phyloP scores from a whole-genome alignment of 2,113 vertebrate genomes.

The Martes martes region DNA sequence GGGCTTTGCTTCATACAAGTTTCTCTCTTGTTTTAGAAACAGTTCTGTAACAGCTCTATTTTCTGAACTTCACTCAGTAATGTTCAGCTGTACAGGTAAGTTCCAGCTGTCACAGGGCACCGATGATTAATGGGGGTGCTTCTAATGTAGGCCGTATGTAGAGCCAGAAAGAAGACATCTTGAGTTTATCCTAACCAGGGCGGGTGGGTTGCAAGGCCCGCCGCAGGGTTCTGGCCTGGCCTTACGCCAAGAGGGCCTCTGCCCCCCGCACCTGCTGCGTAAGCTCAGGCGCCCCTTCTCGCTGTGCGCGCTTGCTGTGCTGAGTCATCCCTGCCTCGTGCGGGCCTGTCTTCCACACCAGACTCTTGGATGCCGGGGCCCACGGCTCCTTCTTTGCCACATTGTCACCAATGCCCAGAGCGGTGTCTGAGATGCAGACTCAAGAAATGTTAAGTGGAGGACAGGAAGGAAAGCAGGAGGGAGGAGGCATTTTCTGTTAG shows the following conservation, averaged over 20 bases:
- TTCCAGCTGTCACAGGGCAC: slow-evolving; percentile 41
- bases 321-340: background rate
- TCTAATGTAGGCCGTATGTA: slow-evolving; percentile 35
- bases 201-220: background rate
- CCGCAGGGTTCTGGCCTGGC: background rate
- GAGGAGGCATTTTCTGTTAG: no score
- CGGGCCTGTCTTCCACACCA: background rate
- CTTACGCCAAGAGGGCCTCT: background rate
- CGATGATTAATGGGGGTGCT: background rate
- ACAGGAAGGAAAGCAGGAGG: no score
- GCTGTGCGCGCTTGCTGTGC: fast-evolving
- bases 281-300: background rate
- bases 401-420: no score
- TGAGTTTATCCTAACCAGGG: slow-evolving; percentile 36
- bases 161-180: slow-evolving; percentile 43
- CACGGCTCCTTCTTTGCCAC: fast-evolving
- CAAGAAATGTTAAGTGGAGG: background rate
- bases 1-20: background rate
- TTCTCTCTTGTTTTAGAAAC: background rate
- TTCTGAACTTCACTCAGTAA: background rate
- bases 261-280: fast-evolving
- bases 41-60: slow-evolving; percentile 6
- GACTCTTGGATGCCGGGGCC: background rate
- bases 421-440: background rate
- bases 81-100: background rate